A percentile compares a stretch with the other conserved stretches of the same genome.
These are phyloP conservation scores for Ariolimax columbianus DNA, from an alignment of 2,888 invertebrate species.

Conservation along the genomic window DNA sequence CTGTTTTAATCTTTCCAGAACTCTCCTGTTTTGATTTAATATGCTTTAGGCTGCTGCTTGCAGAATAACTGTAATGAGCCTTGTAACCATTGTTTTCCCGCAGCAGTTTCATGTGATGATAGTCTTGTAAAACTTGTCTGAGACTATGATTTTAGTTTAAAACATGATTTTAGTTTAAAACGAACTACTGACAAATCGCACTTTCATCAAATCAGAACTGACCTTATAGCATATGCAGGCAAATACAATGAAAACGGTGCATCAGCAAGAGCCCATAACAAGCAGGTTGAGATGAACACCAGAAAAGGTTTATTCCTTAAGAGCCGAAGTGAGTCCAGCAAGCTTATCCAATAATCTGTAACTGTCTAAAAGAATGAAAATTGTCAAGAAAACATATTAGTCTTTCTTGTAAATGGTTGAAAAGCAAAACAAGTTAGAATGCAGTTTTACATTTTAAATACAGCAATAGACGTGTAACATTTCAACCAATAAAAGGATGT, in stretches of 20 bases:
- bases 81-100: too few relatives aligned
- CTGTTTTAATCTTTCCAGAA: too few relatives aligned
- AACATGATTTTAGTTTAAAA: too few relatives aligned
- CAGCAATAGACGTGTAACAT: too few relatives aligned
- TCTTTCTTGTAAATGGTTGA: neutral
- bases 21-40: too few relatives aligned
- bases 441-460: too few relatives aligned
- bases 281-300: constrained; percentile 37
- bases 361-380: constrained; percentile 22
- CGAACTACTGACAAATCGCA: neutral
- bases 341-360: constrained; percentile 31
- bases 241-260: constrained; percentile 45
- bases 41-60: too few relatives aligned
- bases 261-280: constrained; percentile 50
- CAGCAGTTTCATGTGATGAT: too few relatives aligned
- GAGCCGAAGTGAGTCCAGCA: constrained; percentile 43
- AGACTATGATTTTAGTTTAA: too few relatives aligned
- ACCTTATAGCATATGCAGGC: constrained; percentile 42
- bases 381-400: neutral
- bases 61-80: too few relatives aligned
- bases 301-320: constrained; percentile 41
- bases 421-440: neutral
- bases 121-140: too few relatives aligned
- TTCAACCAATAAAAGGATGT: too few relatives aligned
- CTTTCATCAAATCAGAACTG: neutral